Conservation (phyloP, 2,113 vertebrate genomes). For the Lanius collurio region DNA sequence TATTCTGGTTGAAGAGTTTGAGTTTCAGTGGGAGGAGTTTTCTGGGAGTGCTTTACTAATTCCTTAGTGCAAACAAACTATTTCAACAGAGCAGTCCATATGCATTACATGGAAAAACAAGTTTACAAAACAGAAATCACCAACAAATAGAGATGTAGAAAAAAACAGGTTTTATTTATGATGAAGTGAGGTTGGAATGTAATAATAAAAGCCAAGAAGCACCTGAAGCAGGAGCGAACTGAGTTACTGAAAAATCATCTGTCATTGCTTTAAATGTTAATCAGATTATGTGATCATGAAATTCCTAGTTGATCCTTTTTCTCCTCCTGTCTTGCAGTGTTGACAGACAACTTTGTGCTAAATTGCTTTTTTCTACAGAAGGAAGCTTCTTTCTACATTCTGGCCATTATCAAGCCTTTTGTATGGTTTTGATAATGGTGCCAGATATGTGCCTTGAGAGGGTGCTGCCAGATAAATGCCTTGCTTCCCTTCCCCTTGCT, state of each 20-base stretch:
- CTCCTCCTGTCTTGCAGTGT: neutral
- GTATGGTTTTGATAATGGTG: neutral
- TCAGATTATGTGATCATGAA: neutral
- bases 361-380: neutral
- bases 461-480: neutral
- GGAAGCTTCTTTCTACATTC: neutral
- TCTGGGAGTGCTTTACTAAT: neutral
- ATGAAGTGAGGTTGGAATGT: slow-evolving; percentile 36
- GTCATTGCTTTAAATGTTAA: neutral
- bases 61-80: neutral
- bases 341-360: neutral
- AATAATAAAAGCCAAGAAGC: slow-evolving; percentile 32
- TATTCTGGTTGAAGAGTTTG: neutral
- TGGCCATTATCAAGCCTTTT: neutral
- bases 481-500: neutral
- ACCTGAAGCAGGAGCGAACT: neutral
- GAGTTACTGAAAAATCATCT: neutral
- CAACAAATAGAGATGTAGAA: slow-evolving; percentile 14
- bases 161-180: slow-evolving; percentile 39
- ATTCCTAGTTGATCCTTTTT: neutral
- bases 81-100: neutral
- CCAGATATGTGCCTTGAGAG: neutral
- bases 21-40: neutral
- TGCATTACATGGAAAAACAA: neutral
- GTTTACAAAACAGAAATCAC: neutral